Base-by-base conservation (phyloP, 2,113 vertebrate species). In the Plecotus auritus region DNA sequence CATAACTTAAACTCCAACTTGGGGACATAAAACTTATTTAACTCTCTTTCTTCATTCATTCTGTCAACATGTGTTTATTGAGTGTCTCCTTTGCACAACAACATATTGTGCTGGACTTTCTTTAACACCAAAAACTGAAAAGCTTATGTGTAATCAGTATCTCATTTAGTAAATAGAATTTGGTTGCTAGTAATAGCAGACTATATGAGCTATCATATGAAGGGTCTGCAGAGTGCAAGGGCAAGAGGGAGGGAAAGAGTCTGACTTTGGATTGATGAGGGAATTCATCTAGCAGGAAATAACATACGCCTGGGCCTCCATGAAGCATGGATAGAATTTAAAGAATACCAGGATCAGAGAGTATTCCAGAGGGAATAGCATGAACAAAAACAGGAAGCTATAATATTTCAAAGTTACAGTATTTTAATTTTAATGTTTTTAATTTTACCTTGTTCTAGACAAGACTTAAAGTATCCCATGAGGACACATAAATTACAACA, bases 221-320 rank as follows among this genome's bases (percentile, higher is more conserved):
- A 35, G 12, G 3, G 22, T 54, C 37, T 72, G 45, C 9, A 47
- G 45, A 87, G 37, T 90, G 86, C 32, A 64, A 69, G 17, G 3
- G 4, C 26, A 69, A 37, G 54, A 78, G 4, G 26, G 37, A 72
- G 35, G 16, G 23, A 84, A 70, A 18, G 13, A 80, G 9, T 73
- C 30, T 42, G 32, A 45, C 14, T 76, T 61, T 59, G 56, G 40
- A 85, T 4, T 35, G 54, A 76, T 90, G 66, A 77, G 30, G 76
- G 86, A 91, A 90, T 85, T 77, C 77, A 59, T 91, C 47, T 37
- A 18, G 26, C n/a, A 51, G 32, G 61, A 93, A 84, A 83, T 92
- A 69, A 61, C 72, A 67, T 37, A 40, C 5, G 45, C 10, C 11
- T 85, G 67, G 37, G 10, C 12, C 12, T 77, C 20, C 40, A 42